Base-by-base conservation (phyloP, 2,888 invertebrate genomes). In the Coelinius sp. region DNA sequence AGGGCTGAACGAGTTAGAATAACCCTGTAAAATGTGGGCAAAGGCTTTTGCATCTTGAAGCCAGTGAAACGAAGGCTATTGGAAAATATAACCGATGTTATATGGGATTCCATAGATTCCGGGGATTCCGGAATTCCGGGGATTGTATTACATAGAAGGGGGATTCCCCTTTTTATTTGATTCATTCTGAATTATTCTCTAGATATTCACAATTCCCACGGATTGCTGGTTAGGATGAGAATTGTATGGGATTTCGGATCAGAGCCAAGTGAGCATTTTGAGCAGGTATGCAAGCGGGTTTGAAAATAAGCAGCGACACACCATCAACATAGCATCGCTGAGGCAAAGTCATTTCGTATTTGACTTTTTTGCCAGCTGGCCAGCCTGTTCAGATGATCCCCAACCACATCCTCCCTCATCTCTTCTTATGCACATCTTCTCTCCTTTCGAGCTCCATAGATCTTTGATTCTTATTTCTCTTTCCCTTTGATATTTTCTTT, bases 301-400 rank as follows among this genome's bases (percentile, higher is more conserved):
- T 84, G 85, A 82, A 86, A 86, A 85, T 86, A 85, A 86, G 85
- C 85, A 86, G 83, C 84, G 85, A 86, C 85, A 84, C 85, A 80
- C 85, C 85, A 85, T 84, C 85, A 84, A 84, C 85, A 84, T 84
- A 85, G 83, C 83, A 84, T 84, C 83, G 83, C 83, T 80, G 72
- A 75, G 75, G 79, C 80, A 80, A 80, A 69, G 64, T 64, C 38
- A 8, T 35, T 68, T 86, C 81, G 82, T 84, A 76, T 85, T 86
- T 84, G 81, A 85, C 86, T 86, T 86, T 86, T 86, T 87, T 86
- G 84, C 85, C 85, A 86, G 83, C 85, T 86, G 85, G 84, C n/a
- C 85, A 84, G 85, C 82, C 84, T 86, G 83, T 84, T 86, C 84
- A 83, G 84, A 86, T 85, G 84, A 86, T 86, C 84, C 84, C 80